A percentile compares a stretch with the other conserved stretches of the same genome.
Conservation (phyloP, 2,113 vertebrate genomes). For the Colaptes auratus region DNA sequence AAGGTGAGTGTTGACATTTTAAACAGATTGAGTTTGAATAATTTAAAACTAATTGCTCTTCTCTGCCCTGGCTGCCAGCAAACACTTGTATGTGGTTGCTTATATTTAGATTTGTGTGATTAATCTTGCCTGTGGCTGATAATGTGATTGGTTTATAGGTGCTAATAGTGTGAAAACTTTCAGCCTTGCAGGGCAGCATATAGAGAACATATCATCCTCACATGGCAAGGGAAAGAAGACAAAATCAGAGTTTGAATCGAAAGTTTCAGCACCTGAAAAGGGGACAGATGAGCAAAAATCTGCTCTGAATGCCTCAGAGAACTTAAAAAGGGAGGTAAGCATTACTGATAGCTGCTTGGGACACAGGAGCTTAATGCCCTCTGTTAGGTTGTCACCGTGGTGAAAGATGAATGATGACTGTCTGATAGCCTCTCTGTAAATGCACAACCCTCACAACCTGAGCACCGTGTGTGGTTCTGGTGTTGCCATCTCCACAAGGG, state of each 20-base stretch:
- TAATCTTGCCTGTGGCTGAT: neutral
- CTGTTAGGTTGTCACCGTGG: neutral
- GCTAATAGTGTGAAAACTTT: neutral
- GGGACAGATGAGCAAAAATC: slow-evolving; percentile 65
- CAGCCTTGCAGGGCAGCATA: slow-evolving; percentile 81
- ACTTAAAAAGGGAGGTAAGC: slow-evolving; percentile 80
- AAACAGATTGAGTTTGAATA: slow-evolving; percentile 31
- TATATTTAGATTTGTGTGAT: neutral
- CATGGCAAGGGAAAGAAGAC: slow-evolving; percentile 79
- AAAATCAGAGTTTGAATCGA: slow-evolving; percentile 77
- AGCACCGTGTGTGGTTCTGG: neutral
- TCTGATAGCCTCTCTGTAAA: neutral
- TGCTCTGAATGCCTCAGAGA: slow-evolving; percentile 76
- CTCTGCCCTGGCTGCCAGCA: slow-evolving; percentile 4
- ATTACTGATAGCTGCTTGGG: neutral
- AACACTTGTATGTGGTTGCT: slow-evolving; percentile 61
- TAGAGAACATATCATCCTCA: slow-evolving; percentile 80
- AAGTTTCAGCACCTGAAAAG: slow-evolving; percentile 71
- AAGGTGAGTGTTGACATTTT: slow-evolving; percentile 82
- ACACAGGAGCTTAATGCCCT: neutral
- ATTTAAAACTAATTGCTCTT: slow-evolving; percentile 2
- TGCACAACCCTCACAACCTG: neutral
- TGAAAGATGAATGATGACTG: neutral
- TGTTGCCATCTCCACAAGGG: neutral
- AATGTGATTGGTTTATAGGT: rapidly evolving